Conservation (phyloP, 1,140 invertebrate species). For the Aphidius gifuensis region DNA sequence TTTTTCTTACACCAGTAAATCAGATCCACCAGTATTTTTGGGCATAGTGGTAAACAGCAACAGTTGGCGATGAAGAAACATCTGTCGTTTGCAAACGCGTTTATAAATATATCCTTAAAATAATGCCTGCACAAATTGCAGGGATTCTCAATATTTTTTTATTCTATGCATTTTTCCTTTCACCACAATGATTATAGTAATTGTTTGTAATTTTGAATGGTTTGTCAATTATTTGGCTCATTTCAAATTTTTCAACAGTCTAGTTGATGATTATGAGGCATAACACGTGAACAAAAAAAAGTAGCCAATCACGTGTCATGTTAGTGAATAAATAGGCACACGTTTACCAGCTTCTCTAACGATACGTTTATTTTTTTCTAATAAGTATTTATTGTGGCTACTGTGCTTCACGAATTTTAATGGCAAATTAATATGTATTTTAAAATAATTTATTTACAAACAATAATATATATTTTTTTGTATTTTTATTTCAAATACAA, state of each 20-base stretch:
- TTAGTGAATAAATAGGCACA: conserved; percentile 10
- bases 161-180: conserved; percentile 5
- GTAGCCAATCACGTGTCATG: conserved; percentile 7
- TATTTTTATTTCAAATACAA: too few species aligned
- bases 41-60: conserved; percentile 30
- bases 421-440: too few species aligned
- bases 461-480: too few species aligned
- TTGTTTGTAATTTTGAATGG: too few species aligned
- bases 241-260: not conserved
- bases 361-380: conserved; percentile 15
- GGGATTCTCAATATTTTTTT: conserved; percentile 43
- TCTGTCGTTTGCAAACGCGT: conserved; percentile 44
- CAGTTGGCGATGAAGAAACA: conserved; percentile 50
- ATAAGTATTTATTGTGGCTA: not conserved
- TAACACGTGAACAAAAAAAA: too few species aligned
- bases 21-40: conserved; percentile 29
- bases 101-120: conserved; percentile 34
- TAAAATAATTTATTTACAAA: too few species aligned
- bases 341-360: conserved; percentile 19
- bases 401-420: too few species aligned
- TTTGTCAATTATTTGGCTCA: not conserved
- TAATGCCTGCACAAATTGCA: conserved; percentile 37
- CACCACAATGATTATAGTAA: not conserved
- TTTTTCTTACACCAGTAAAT: conserved; percentile 36
- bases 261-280: too few species aligned